Conservation (phyloP, 2,888 invertebrate genomes). For the Parnassius glacialis region DNA sequence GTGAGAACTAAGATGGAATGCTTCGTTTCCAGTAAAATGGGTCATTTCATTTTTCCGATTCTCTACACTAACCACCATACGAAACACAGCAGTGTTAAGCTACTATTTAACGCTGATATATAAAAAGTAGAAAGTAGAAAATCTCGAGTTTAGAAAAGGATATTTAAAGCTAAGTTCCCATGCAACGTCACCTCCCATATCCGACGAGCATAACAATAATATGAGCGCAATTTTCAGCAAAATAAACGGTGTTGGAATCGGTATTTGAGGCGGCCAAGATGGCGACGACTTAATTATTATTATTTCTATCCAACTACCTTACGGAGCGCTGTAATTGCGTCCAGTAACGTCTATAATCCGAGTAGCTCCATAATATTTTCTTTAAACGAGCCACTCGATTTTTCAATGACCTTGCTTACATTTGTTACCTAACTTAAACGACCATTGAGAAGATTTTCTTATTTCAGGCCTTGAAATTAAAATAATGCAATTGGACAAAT, state of each 20-base stretch:
- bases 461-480: background rate
- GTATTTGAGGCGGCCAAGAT: constrained; percentile 38
- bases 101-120: too few relatives aligned
- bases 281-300: constrained; percentile 64
- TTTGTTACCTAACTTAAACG: constrained; percentile 47
- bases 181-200: constrained; percentile 16
- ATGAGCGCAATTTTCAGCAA: constrained; percentile 36
- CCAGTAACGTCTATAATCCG: constrained; percentile 57
- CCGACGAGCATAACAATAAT: constrained; percentile 28
- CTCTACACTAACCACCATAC: too few relatives aligned
- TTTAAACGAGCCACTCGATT: constrained; percentile 55
- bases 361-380: constrained; percentile 54
- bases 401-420: constrained; percentile 52
- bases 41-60: too few relatives aligned
- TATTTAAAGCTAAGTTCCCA: background rate
- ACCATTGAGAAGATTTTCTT: background rate
- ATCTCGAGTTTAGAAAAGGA: background rate
- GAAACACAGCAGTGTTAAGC: too few relatives aligned
- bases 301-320: constrained; percentile 55
- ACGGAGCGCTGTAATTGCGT: constrained; percentile 52
- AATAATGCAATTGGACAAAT: background rate
- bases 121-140: background rate
- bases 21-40: too few relatives aligned
- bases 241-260: constrained; percentile 41
- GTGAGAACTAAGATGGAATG: too few relatives aligned